phyloP scores from a whole-genome alignment of 2,113 vertebrate species.

The Stercorarius parasiticus region DNA sequence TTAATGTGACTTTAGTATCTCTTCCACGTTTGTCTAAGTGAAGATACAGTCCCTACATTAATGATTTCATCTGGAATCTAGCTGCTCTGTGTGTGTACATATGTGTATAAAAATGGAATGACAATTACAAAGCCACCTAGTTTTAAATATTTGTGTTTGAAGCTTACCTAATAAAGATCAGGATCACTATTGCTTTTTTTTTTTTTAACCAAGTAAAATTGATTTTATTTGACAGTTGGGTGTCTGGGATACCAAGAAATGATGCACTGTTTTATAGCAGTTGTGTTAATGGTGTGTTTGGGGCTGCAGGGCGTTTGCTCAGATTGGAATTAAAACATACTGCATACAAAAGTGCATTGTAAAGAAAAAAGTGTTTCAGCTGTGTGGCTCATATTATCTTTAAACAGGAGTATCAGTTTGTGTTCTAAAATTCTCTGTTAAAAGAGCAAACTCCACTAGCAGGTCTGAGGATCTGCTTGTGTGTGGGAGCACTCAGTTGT shows the following conservation, averaged over 20 bases:
- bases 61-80: background rate
- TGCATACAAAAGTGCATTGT: background rate
- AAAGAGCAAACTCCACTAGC: background rate
- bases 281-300: background rate
- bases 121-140: background rate
- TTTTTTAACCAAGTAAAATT: background rate
- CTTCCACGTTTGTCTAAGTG: background rate
- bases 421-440: background rate
- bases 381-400: background rate
- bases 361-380: background rate
- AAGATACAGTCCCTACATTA: background rate
- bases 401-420: background rate
- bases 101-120: background rate
- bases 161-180: background rate
- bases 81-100: background rate
- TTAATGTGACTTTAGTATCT: background rate
- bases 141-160: background rate
- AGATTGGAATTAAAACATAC: background rate
- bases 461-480: background rate
- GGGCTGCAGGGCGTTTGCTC: background rate
- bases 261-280: background rate
- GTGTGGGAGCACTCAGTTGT: fast-evolving
- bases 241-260: background rate
- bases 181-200: background rate
- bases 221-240: background rate